These are phyloP conservation scores for Arrhamphus sclerolepis DNA, from an alignment of 2,797 vertebrate species.

Conservation along the genomic window DNA sequence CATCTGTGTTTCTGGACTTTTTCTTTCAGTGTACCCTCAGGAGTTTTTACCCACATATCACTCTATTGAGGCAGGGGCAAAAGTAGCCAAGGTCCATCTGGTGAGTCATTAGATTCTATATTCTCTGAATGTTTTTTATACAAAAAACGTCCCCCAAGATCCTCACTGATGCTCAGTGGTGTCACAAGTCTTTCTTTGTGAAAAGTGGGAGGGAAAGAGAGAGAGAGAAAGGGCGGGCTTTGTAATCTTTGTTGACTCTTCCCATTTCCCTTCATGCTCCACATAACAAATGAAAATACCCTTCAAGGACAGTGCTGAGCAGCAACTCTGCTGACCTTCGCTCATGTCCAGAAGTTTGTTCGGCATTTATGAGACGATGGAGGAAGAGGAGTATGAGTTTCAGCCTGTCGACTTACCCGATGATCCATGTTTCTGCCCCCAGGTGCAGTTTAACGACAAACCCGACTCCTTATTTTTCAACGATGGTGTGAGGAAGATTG, in stretches of 20 bases:
- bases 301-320: constrained; percentile 8
- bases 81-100: constrained; percentile 43
- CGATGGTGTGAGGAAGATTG: constrained; percentile 88
- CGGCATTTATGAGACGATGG: constrained; percentile 67
- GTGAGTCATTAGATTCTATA: too few relatives aligned
- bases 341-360: background rate
- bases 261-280: constrained; percentile 31
- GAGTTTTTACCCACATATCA: constrained; percentile 78
- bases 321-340: background rate
- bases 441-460: constrained; percentile 89
- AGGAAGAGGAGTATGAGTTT: constrained; percentile 62
- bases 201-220: constrained; percentile 21
- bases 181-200: constrained; percentile 12
- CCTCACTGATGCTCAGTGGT: background rate
- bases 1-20: background rate
- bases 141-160: background rate
- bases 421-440: constrained; percentile 51
- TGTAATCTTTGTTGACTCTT: constrained; percentile 53
- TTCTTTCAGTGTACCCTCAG: constrained; percentile 68
- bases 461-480: constrained; percentile 90
- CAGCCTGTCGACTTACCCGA: constrained; percentile 31
- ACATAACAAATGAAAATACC: constrained; percentile 21
- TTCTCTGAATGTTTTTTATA: too few relatives aligned
- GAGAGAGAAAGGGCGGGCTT: constrained; percentile 34
- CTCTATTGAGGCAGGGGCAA: constrained; percentile 55